Conservation (phyloP, 2,113 vertebrate species). For the Hydrochoerus hydrochaeris region DNA sequence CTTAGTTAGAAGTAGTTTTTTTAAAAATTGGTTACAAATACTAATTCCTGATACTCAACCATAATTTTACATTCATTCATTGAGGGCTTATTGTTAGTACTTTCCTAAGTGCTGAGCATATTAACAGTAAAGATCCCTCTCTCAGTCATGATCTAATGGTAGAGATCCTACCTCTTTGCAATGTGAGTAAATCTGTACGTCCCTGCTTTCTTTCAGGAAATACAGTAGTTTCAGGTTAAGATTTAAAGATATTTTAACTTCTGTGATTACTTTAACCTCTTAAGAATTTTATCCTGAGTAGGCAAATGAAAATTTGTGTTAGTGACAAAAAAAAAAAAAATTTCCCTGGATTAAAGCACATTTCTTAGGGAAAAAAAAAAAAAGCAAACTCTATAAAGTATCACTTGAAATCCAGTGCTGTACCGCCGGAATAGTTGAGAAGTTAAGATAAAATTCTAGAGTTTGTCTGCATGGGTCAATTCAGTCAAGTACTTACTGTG, state of each 20-base stretch:
- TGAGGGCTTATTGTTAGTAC: neutral
- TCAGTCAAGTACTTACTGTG: neutral
- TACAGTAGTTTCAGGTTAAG: neutral
- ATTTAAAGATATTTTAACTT: constrained; percentile 33
- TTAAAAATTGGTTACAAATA: neutral
- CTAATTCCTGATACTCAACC: neutral
- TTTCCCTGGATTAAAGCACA: neutral
- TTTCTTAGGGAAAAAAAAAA: constrained; percentile 1
- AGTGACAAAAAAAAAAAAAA: neutral
- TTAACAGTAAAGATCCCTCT: neutral
- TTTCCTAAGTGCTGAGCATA: neutral
- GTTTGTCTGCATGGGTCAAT: neutral
- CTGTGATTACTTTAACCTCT: neutral
- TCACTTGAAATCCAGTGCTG: neutral
- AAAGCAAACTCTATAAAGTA: neutral
- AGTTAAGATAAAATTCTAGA: constrained; percentile 31
- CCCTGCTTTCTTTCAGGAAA: constrained; percentile 40
- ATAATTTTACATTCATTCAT: neutral
- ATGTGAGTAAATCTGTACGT: neutral
- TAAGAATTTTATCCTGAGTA: constrained; percentile 7
- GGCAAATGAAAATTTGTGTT: neutral
- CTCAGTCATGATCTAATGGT: neutral
- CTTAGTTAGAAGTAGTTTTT: neutral
- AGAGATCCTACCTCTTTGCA: neutral
- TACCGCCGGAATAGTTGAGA: neutral